Evolutionary conservation across 2,113 vertebrate genomes (phyloP), one percentile per base, ranked within the genome.

Genomic region (Rhinogobius similis): DNA sequence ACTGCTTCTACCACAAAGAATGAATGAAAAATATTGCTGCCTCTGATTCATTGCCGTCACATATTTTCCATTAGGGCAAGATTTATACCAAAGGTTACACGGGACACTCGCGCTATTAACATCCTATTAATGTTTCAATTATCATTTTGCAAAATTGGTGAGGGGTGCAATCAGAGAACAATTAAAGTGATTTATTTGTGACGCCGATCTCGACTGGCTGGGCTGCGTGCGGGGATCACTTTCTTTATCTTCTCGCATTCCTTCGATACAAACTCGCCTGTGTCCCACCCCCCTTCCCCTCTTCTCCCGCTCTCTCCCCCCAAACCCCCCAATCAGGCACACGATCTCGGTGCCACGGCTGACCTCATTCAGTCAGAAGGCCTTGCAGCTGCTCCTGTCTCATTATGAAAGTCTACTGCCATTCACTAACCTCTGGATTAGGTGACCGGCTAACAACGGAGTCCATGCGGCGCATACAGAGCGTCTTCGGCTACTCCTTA

Each of bases 41-140:
- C 16, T 69, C 38, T 74, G 73, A 87, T 86, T 87, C 79, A 81
- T 75, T 69, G 75, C 86, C 77, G 84, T 90, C 86, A 73, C 87
- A 84, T 82, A 78, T 82, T 80, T 72, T 67, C 73, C 70, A 77
- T 90, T 88, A 87, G 21, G 29, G 29, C 20, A 2, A 89, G 82
- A 92, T 92, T 91, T 90, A 92, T 91, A 86, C 87, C 88, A 92
- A 92, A 92, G 90, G 91, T 92, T 90, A 92, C 78, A 65, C 4
- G 39, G 87, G 91, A 92, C 88, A 86, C 86, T 74, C 73, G 82
- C 76, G 79, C 87, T 85, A 90, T 90, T 91, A 90, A 82, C 58
- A 77, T 77, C 85, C 86, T 86, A 91, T 91, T 90, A 90, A 90
- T 89, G 86, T 87, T 92, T 90, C 78, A 91, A 91, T 91, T 88